Evolutionary conservation across 1,140 invertebrate species (phyloP), one percentile per base, ranked within the genome.

Genomic region (Leguminivora glycinivorella): DNA sequence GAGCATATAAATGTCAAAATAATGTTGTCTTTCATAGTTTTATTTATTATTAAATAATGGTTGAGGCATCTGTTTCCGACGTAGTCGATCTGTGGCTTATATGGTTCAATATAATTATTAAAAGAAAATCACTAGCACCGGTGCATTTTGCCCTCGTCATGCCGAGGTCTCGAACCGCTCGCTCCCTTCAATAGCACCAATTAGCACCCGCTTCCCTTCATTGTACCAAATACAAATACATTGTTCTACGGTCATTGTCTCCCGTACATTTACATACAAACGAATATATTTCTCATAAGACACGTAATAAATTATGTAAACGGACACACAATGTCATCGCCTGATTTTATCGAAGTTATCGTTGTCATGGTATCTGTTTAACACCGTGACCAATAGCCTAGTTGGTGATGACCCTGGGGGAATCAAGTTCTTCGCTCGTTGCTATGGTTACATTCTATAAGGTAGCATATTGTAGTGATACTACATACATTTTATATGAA

Each of bases 221-320:
- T 63, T 63, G 58, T 63, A 29, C 58, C 58, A 63, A 63, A 63
- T 34, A 63, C 25, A 63, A n/a, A 17, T 63, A 14, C 58, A 63
- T 63, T 63, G 58, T 63, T 63, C 6, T 29, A 29, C 58, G 58
- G 58, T 63, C 58, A 63, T 63, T 63, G 58, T 63, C 56, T 60
- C 34, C 29, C 22, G 29, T 25, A 4, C n/a, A 63, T 63, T 63
- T 29, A 63, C 58, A 63, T 63, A 63, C 58, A 63, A 63, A 63
- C 58, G 58, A 63, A 63, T 63, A 63, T 63, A 29, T 19, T 63
- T 63, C 58, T 63, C 58, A 63, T 63, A 63, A 34, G 58, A 26
- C 29, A 63, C 58, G 58, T 63, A 63, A 63, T 63, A 63, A 63
- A 63, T 63, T 63, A 63, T 63, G 58, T 63, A 63, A 63, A 63